Conservation (phyloP, 2,888 invertebrate species). For the Ophioninae sp. region DNA sequence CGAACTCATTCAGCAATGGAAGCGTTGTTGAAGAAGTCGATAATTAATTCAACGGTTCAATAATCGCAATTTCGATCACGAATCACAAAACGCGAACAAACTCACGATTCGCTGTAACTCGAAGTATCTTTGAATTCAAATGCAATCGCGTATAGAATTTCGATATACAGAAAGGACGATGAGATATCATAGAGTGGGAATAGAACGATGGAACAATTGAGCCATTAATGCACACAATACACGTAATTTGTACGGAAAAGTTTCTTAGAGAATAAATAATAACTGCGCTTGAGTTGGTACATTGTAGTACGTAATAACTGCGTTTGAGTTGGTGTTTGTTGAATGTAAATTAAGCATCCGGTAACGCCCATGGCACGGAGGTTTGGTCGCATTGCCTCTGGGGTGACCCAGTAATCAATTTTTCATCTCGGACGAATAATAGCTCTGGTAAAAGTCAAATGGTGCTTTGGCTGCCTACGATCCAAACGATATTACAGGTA, state of each 20-base stretch:
- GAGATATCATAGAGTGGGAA: neutral
- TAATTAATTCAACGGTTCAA: no score
- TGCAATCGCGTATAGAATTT: no score
- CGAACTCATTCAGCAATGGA: no score
- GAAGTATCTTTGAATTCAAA: no score
- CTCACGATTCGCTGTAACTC: no score
- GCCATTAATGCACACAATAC: neutral
- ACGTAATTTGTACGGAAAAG: neutral
- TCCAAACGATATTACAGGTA: conserved; percentile 40
- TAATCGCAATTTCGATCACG: no score
- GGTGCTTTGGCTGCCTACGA: conserved; percentile 5
- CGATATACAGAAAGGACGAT: neutral
- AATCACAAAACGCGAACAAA: no score
- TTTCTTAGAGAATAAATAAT: neutral
- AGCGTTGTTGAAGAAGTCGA: no score
- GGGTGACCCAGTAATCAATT: conserved; percentile 36
- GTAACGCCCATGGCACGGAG: neutral
- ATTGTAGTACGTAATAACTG: no score
- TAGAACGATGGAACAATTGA: conserved; percentile 1
- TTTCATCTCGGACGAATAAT: conserved; percentile 34
- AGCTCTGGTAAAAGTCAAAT: conserved; percentile 48
- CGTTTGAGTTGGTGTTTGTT: no score
- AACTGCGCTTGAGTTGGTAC: conserved; percentile 1
- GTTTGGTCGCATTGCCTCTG: neutral
- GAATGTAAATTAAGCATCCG: conserved; percentile 14